Evolutionary conservation across 2,888 invertebrate genomes (phyloP).

Genomic region (Thymelicus acteon): DNA sequence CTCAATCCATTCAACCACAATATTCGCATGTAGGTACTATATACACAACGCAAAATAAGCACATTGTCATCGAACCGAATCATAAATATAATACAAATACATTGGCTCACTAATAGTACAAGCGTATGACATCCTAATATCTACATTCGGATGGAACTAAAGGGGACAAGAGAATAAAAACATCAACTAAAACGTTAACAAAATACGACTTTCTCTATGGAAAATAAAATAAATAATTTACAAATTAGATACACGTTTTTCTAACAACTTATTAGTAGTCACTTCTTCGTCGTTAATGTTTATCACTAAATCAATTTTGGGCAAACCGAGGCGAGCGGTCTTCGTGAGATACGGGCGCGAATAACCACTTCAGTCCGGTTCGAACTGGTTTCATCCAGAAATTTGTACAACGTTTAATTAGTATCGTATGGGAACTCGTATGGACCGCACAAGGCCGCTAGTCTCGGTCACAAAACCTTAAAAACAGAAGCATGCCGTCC

Average conservation of each 20-base stretch:
- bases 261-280: constrained; percentile 78
- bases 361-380: constrained; percentile 43
- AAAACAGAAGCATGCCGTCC: constrained; percentile 76
- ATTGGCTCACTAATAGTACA: constrained; percentile 82
- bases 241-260: constrained; percentile 82
- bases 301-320: constrained; percentile 71
- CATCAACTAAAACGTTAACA: constrained; percentile 85
- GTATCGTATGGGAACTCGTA: constrained; percentile 15
- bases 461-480: constrained; percentile 59
- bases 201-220: constrained; percentile 84
- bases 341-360: constrained; percentile 38
- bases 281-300: constrained; percentile 70
- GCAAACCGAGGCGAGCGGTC: constrained; percentile 60
- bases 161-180: constrained; percentile 77
- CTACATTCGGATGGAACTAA: constrained; percentile 81
- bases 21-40: constrained; percentile 65
- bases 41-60: constrained; percentile 64
- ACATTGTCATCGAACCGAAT: constrained; percentile 70
- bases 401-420: constrained; percentile 28
- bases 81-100: constrained; percentile 77
- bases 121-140: constrained; percentile 83
- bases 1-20: constrained; percentile 69
- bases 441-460: constrained; percentile 53
- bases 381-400: constrained; percentile 47
- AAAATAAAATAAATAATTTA: constrained; percentile 83